Base-by-base conservation (phyloP, 2,113 vertebrate species). In the Pteruthius melanotis region DNA sequence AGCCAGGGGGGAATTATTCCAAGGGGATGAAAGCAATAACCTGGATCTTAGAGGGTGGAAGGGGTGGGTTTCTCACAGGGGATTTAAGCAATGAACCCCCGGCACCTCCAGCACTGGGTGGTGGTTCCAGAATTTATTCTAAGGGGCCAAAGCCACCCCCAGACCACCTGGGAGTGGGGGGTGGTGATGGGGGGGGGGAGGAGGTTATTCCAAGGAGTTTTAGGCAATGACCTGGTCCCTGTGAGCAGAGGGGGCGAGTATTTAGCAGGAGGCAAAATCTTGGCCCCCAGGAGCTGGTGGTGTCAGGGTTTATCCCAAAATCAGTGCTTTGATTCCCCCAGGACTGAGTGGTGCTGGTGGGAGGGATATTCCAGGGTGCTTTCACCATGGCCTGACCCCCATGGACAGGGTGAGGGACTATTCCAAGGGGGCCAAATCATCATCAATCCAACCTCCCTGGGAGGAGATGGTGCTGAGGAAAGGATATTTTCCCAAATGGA, bases 91-190 rank as follows among this genome's bases (percentile, higher is more conserved):
- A 7, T 10, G n/a, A 56, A 17, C 7, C 13, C 4, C 2, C 3
- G 0, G 9, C 54, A 28, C 4, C 6, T 49, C 28, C 23, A 4
- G 68, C 35, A 26, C 44, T 1, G 52, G 21, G 14, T 12, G n/a
- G 6, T 21, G 11, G 3, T 13, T 39, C 26, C 59, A 60, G 28
- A 10, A 8, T 40, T 87, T 80, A 66, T 61, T 76, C 47, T 44
- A 53, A 53, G 12, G 40, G 18, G 24, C 1, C 21, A 60, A 52
- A 90, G 22, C 60, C 69, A 22, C 2, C 2, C 20, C 20, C 20
- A 45, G 65, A 28, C 4, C 12, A 15, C 35, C 18, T 0, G 2
- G 35, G 17, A 40, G 6, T 5, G 45, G 27, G 57, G 6, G 42
- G 24, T n/a, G 40, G 6, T 30, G 33, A 6, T 2, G 12, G 24